Conservation (phyloP, 2,888 invertebrate genomes). For the Orthosia gracilis region DNA sequence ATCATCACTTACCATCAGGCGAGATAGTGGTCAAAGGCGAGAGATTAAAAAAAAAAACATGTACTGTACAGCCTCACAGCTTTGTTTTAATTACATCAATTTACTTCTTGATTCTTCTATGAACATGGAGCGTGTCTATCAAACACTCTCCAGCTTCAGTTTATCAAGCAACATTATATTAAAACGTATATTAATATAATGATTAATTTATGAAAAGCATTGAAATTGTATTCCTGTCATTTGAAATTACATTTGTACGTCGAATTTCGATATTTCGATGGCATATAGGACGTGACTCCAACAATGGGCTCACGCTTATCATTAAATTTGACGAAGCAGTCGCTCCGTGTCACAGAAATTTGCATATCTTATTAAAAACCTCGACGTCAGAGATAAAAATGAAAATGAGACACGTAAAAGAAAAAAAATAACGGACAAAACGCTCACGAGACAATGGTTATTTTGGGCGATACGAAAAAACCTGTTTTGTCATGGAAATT, state of each 20-base stretch:
- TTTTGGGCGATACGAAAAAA: slow-evolving; percentile 89
- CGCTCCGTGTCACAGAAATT: slow-evolving; percentile 80
- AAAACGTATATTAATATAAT: slow-evolving; percentile 8
- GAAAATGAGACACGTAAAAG: slow-evolving; percentile 89
- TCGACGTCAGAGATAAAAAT: slow-evolving; percentile 87
- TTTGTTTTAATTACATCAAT: neutral
- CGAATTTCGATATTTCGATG: slow-evolving; percentile 58
- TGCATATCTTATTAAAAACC: slow-evolving; percentile 90
- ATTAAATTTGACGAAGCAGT: slow-evolving; percentile 77
- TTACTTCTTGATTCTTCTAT: neutral
- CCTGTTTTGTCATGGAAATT: slow-evolving; percentile 90
- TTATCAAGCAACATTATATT: neutral
- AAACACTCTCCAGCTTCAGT: neutral
- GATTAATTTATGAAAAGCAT: slow-evolving; percentile 21
- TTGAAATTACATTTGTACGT: slow-evolving; percentile 41
- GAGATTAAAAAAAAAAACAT: no score
- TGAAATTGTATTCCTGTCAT: slow-evolving; percentile 27
- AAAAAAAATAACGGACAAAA: slow-evolving; percentile 85
- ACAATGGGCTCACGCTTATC: slow-evolving; percentile 72
- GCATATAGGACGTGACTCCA: slow-evolving; percentile 64
- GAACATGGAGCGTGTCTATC: neutral
- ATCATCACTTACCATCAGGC: no score
- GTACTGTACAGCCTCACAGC: no score
- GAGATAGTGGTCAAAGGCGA: no score
- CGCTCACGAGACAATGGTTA: slow-evolving; percentile 88